Conservation (phyloP, 2,113 vertebrate genomes). For the Cyprinodon tularosa region DNA sequence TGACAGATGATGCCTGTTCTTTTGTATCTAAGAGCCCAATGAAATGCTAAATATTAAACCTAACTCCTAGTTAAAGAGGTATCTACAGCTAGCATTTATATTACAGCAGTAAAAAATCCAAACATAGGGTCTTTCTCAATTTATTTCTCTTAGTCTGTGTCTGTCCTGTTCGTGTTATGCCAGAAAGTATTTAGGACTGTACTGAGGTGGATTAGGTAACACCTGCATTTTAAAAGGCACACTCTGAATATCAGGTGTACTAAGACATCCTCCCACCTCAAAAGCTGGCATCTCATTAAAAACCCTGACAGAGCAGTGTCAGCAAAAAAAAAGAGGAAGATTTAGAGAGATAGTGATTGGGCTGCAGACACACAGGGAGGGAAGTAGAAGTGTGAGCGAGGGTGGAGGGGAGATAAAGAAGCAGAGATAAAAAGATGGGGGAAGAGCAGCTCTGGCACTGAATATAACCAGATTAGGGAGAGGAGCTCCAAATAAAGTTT, state of each 20-base stretch:
- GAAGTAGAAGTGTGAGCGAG: neutral
- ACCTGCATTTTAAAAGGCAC: constrained; percentile 20
- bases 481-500: constrained; percentile 50
- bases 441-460: constrained; percentile 52
- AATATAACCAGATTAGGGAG: constrained; percentile 53
- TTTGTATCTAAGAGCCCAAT: neutral
- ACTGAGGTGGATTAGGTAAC: constrained; percentile 17
- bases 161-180: neutral
- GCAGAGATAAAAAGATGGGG: constrained; percentile 57
- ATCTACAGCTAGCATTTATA: neutral
- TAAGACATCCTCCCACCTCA: constrained; percentile 59
- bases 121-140: neutral
- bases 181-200: constrained; percentile 26
- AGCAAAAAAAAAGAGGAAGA: constrained; percentile 60
- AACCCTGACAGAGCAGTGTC: constrained; percentile 67
- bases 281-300: constrained; percentile 73
- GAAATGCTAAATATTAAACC: too few relatives aligned
- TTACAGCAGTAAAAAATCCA: neutral
- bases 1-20: neutral
- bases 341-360: constrained; percentile 45
- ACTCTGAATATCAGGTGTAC: constrained; percentile 44
- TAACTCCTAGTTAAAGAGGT: neutral
- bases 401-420: constrained; percentile 39
- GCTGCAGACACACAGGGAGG: constrained; percentile 41
- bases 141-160: neutral